Percentiles rank a stretch among this genome's conserved stretches.
Conservation (phyloP, 2,113 vertebrate genomes). For the Pimephales promelas region DNA sequence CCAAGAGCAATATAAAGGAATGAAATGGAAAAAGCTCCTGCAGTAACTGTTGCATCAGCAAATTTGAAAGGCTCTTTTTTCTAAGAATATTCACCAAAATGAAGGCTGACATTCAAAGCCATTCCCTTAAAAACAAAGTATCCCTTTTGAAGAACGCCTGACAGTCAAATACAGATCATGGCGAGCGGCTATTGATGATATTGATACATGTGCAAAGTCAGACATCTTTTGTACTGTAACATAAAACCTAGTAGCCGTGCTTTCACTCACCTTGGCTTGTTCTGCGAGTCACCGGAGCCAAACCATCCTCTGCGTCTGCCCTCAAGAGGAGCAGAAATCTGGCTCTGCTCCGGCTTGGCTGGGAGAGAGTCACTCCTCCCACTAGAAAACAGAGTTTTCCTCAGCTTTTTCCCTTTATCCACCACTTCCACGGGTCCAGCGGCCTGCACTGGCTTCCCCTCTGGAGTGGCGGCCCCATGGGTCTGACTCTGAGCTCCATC, state of each 20-base stretch:
- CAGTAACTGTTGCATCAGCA: slow-evolving; percentile 18
- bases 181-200: slow-evolving; percentile 13
- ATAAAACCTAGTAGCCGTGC: slow-evolving; percentile 30
- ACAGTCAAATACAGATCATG: background rate
- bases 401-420: slow-evolving; percentile 76
- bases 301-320: slow-evolving; percentile 87
- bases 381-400: slow-evolving; percentile 83
- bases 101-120: slow-evolving; percentile 7
- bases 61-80: slow-evolving; percentile 5
- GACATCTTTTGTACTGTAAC: slow-evolving; percentile 40
- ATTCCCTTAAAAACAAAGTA: background rate
- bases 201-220: background rate
- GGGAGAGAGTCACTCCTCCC: slow-evolving; percentile 77
- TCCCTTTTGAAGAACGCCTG: background rate
- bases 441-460: slow-evolving; percentile 65
- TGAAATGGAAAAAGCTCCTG: slow-evolving; percentile 26
- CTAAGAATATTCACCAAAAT: slow-evolving; percentile 29
- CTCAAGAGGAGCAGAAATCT: slow-evolving; percentile 65
- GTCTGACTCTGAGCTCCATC: slow-evolving; percentile 61
- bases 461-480: slow-evolving; percentile 57
- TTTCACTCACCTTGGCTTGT: slow-evolving; percentile 90
- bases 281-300: slow-evolving; percentile 82
- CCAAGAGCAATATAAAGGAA: slow-evolving; percentile 8
- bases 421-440: slow-evolving; percentile 56
- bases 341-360: slow-evolving; percentile 70